Percentiles rank a stretch among this genome's conserved stretches.
phyloP scores from a whole-genome alignment of 64 coral and sea anemone species.

The Platygyra sinensis region DNA sequence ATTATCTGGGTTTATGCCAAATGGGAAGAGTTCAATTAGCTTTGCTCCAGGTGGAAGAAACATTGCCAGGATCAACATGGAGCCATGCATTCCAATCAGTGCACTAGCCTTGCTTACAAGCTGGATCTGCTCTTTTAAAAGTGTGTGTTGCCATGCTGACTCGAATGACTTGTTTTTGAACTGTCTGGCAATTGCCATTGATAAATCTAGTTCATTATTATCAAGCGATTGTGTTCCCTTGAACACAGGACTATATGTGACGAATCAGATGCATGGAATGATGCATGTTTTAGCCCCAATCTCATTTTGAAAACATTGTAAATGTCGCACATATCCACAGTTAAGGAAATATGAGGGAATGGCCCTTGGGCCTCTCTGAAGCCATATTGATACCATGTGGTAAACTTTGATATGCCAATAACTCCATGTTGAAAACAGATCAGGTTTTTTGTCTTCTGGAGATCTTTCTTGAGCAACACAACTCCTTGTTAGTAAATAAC shows the following conservation, averaged over 20 bases:
- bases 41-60: slow-evolving; percentile 75
- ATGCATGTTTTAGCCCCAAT: slow-evolving; percentile 44
- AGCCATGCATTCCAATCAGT: slow-evolving; percentile 97
- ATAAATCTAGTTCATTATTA: slow-evolving; percentile 80
- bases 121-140: slow-evolving; percentile 67
- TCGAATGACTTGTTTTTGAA: slow-evolving; percentile 77
- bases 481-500: slow-evolving; percentile 68
- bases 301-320: slow-evolving; percentile 67
- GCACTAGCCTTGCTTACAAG: slow-evolving; percentile 74
- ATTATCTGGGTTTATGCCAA: slow-evolving; percentile 76
- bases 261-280: neutral
- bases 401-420: slow-evolving; percentile 90
- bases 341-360: slow-evolving; percentile 49
- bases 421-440: slow-evolving; percentile 83
- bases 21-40: slow-evolving; percentile 90
- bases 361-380: slow-evolving; percentile 80
- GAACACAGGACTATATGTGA: slow-evolving; percentile 78
- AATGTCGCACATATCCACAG: slow-evolving; percentile 59
- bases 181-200: slow-evolving; percentile 71
- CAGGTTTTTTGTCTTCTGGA: slow-evolving; percentile 52
- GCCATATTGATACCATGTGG: slow-evolving; percentile 98
- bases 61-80: slow-evolving; percentile 83
- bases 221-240: slow-evolving; percentile 80
- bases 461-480: slow-evolving; percentile 51
- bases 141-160: slow-evolving; percentile 88